Evolutionary conservation across 1,140 invertebrate species (phyloP).

Genomic region (Bombus pascuorum): DNA sequence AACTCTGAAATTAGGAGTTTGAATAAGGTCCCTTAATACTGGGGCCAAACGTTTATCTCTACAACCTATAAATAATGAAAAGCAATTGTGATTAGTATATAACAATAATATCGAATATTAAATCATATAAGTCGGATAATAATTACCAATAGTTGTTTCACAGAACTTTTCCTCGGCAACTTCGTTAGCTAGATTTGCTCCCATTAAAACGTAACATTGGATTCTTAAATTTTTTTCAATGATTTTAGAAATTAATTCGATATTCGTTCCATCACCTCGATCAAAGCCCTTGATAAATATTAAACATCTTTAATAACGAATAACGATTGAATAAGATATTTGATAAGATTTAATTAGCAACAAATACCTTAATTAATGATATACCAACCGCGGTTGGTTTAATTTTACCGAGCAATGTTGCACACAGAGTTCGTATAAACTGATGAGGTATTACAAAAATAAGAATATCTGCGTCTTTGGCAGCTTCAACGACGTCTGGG

Average conservation of each 20-base stretch:
- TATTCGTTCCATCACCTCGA: constrained; percentile 84
- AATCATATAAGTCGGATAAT: neutral
- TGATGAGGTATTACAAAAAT: constrained; percentile 95
- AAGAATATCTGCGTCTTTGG: constrained; percentile 90
- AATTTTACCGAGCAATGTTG: constrained; percentile 86
- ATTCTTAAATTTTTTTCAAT: constrained; percentile 88
- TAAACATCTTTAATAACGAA: neutral
- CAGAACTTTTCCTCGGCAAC: constrained; percentile 91
- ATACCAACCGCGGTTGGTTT: constrained; percentile 88
- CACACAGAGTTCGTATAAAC: constrained; percentile 88
- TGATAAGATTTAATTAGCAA: neutral
- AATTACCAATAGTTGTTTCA: constrained; percentile 92
- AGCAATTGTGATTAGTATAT: too few relatives aligned
- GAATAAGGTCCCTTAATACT: constrained; percentile 87
- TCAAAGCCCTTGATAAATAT: constrained; percentile 86
- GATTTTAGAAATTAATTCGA: constrained; percentile 89
- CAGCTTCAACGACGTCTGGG: constrained; percentile 89
- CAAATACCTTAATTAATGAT: constrained; percentile 89
- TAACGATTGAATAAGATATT: neutral
- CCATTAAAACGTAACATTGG: constrained; percentile 91
- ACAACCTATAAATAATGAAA: constrained; percentile 80
- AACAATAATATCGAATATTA: too few relatives aligned
- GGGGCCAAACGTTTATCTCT: constrained; percentile 84
- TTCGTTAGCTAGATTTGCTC: constrained; percentile 92
- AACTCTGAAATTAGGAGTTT: constrained; percentile 91